phyloP scores from a whole-genome alignment of 35 echinoderm and acorn worm species.

The Holothuria glaberrima region DNA sequence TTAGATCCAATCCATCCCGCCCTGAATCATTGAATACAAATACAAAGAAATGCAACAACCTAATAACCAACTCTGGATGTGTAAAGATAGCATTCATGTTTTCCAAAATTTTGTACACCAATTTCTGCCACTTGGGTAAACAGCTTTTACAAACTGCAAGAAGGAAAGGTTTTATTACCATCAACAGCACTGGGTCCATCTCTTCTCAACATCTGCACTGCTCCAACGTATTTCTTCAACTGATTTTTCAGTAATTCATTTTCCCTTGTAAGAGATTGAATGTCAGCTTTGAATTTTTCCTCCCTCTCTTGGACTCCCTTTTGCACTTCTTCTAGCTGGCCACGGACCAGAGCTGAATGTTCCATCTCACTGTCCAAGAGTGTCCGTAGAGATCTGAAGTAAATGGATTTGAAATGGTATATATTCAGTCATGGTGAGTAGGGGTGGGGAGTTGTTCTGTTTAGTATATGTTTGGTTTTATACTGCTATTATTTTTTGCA shows the following conservation, averaged over 20 bases:
- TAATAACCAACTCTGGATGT: too few species aligned
- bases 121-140: too few species aligned
- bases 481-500: too few species aligned
- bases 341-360: conserved; percentile 80
- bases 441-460: too few species aligned
- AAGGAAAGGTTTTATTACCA: conserved; percentile 52
- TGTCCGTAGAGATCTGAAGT: conserved; percentile 78
- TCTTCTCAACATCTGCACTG: conserved; percentile 95
- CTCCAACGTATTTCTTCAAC: conserved; percentile 99
- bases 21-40: too few species aligned
- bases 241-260: conserved; percentile 96
- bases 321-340: conserved; percentile 80
- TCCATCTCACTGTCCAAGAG: conserved; percentile 99
- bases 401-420: not conserved
- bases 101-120: too few species aligned
- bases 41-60: too few species aligned
- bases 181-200: conserved; percentile 75
- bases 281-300: conserved; percentile 68
- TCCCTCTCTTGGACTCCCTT: conserved; percentile 45
- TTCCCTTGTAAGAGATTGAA: conserved; percentile 85
- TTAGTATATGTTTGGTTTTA: too few species aligned
- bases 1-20: too few species aligned
- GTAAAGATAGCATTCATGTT: too few species aligned
- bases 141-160: too few species aligned
- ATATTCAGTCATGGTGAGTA: not conserved